Base-by-base conservation (phyloP, 2,797 vertebrate genomes). In the Poecile montanus region DNA sequence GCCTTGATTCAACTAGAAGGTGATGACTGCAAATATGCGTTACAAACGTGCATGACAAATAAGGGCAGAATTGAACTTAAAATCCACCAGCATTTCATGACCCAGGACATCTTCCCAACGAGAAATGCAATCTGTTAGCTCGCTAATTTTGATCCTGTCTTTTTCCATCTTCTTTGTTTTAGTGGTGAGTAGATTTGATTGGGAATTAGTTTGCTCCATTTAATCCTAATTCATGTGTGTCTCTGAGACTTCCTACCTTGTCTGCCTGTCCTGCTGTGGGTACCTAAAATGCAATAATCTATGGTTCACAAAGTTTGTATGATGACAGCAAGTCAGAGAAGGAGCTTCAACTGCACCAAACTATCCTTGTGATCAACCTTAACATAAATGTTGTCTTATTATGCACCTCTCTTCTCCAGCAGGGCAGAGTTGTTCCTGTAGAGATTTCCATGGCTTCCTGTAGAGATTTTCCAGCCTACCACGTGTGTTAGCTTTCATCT, bases 131-230 rank as follows among this genome's bases (percentile, higher is more conserved):
- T 84, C 73, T 83, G 34, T 75, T 94, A 88, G 53, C 79, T 94
- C 0, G 0, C 70, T 94, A 91, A 93, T 94, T 96, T 83, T 92
- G 82, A 75, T 78, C 82, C 95, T 95, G 93, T 88, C 94, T 94
- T 93, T 80, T 96, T 58, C 82, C 18, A 91, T 97, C 72, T 66
- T 95, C 87, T 91, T 95, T 3, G 0, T 44, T 88, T 93, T 68
- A 78, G 58, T 68, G 51, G 27, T 85, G 92, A 95, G 47, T 72
- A 73, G 61, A 83, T 92, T 87, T 92, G 93, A 94, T 50, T 53
- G 76, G 78, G 89, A 92, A 95, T 95, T 94, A 89, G 70, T 91
- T 92, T 95, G 89, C 87, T 95, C 87, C 79, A 96, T 97, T 96
- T 94, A 91, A 91, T 88, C 72, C 89, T 76, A 92, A 93, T 91